phyloP scores from a whole-genome alignment of 2,888 invertebrate genomes.

The Limenitis camilla region DNA sequence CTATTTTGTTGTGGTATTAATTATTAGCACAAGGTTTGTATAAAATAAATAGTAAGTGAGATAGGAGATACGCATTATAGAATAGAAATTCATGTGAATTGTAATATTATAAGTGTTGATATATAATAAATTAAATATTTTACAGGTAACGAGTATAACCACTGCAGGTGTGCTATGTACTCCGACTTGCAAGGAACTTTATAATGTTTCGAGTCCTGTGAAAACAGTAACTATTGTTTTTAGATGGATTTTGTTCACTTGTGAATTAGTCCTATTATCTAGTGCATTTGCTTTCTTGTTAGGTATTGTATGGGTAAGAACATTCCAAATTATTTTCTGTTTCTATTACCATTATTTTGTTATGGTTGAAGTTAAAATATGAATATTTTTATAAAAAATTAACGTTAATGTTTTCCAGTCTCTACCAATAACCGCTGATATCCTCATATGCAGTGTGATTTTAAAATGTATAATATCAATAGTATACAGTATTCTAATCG shows the following conservation, averaged over 20 bases:
- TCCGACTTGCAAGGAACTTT: constrained; percentile 30
- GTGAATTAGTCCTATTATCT: constrained; percentile 27
- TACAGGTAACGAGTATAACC: constrained; percentile 31
- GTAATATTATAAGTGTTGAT: not conserved
- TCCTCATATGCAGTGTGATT: constrained; percentile 20
- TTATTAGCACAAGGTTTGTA: too few species aligned
- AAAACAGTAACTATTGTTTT: constrained; percentile 15
- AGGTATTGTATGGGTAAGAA: constrained; percentile 34
- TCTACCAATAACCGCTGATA: constrained; percentile 16
- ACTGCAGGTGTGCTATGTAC: constrained; percentile 19
- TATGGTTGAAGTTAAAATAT: too few species aligned
- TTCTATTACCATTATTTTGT: too few species aligned
- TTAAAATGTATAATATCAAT: constrained; percentile 25
- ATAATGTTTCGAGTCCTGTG: constrained; percentile 14
- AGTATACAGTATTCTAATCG: constrained; percentile 22
- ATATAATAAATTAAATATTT: not conserved
- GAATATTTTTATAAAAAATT: not conserved
- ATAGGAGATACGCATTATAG: too few species aligned
- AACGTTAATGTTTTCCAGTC: constrained; percentile 15
- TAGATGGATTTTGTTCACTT: constrained; percentile 30
- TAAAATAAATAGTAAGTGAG: too few species aligned
- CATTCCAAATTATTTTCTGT: not conserved
- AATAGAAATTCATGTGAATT: too few species aligned
- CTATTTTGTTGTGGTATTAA: too few species aligned
- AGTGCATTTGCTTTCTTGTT: constrained; percentile 34